Percentiles rank a stretch among this genome's conserved stretches.
phyloP scores from a whole-genome alignment of 2,113 vertebrate species.

The Prochilodus magdalenae region DNA sequence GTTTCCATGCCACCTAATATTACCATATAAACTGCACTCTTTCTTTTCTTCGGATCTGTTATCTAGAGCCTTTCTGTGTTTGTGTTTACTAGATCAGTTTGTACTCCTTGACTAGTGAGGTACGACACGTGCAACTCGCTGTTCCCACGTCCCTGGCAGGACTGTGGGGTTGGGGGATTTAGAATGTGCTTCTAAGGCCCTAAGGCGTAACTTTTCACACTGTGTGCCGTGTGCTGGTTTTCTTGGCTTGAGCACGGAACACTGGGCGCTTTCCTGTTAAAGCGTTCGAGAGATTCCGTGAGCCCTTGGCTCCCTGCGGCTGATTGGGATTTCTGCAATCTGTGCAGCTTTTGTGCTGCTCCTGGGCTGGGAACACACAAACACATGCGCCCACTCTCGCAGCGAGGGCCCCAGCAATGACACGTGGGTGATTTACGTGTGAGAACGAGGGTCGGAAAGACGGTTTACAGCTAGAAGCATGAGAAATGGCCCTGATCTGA shows the following conservation, averaged over 20 bases:
- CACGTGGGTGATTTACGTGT: slow-evolving; percentile 29
- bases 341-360: slow-evolving; percentile 35
- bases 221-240: slow-evolving; percentile 38
- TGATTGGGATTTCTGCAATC: slow-evolving; percentile 52
- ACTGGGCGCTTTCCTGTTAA: slow-evolving; percentile 43
- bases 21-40: too few relatives aligned
- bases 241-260: slow-evolving; percentile 41
- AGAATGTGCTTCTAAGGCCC: slow-evolving; percentile 42
- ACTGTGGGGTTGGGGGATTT: slow-evolving; percentile 11
- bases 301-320: slow-evolving; percentile 26
- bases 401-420: slow-evolving; percentile 2
- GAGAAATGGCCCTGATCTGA: slow-evolving; percentile 15
- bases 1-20: too few relatives aligned
- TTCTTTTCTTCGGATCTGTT: too few relatives aligned
- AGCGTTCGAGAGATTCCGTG: slow-evolving; percentile 38
- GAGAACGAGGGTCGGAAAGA: slow-evolving; percentile 34
- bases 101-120: not conserved
- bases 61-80: not conserved
- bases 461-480: slow-evolving; percentile 26
- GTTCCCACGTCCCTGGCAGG: slow-evolving; percentile 8
- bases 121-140: slow-evolving; percentile 19
- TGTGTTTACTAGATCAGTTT: not conserved
- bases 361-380: slow-evolving; percentile 28
- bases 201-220: slow-evolving; percentile 50
- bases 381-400: not conserved